These are phyloP conservation scores for Ceratina japonica DNA, from an alignment of 1,140 invertebrate genomes.

Conservation along the genomic window DNA sequence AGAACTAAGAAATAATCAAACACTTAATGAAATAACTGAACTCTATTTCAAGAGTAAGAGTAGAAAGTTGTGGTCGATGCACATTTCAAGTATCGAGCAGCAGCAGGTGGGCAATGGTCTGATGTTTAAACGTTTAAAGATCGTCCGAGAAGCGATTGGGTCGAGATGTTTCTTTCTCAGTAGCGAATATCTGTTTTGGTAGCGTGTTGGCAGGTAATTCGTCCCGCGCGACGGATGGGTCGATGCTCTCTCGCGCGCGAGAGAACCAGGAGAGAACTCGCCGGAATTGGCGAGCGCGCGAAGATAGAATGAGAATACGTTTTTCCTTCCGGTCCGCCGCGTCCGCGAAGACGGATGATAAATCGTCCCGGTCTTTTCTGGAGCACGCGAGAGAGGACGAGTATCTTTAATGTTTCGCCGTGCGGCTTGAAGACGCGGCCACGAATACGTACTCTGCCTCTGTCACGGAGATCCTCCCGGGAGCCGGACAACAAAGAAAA, in stretches of 20 bases:
- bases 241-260: slow-evolving; percentile 58
- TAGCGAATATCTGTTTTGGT: slow-evolving; percentile 63
- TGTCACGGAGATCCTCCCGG: slow-evolving; percentile 49
- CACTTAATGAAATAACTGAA: too few species aligned
- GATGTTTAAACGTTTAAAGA: slow-evolving; percentile 21
- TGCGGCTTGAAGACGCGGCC: slow-evolving; percentile 21
- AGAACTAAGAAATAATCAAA: not conserved
- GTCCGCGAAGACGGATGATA: slow-evolving; percentile 69
- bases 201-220: slow-evolving; percentile 72
- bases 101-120: slow-evolving; percentile 41
- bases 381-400: slow-evolving; percentile 45
- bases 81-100: slow-evolving; percentile 16
- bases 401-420: slow-evolving; percentile 68
- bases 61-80: not conserved
- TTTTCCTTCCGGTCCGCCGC: slow-evolving; percentile 52
- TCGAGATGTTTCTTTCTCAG: slow-evolving; percentile 25
- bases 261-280: slow-evolving; percentile 44
- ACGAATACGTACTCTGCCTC: slow-evolving; percentile 43
- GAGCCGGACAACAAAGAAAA: slow-evolving; percentile 39
- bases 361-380: slow-evolving; percentile 69
- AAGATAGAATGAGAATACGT: slow-evolving; percentile 50
- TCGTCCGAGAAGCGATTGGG: not conserved
- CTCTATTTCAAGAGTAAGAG: not conserved
- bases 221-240: slow-evolving; percentile 66
- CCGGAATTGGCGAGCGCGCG: slow-evolving; percentile 20